A percentile compares a stretch with the other conserved stretches of the same genome.
These are phyloP conservation scores for Orthonychiurus folsomi DNA, from an alignment of 2,888 invertebrate genomes.

Conservation along the genomic window DNA sequence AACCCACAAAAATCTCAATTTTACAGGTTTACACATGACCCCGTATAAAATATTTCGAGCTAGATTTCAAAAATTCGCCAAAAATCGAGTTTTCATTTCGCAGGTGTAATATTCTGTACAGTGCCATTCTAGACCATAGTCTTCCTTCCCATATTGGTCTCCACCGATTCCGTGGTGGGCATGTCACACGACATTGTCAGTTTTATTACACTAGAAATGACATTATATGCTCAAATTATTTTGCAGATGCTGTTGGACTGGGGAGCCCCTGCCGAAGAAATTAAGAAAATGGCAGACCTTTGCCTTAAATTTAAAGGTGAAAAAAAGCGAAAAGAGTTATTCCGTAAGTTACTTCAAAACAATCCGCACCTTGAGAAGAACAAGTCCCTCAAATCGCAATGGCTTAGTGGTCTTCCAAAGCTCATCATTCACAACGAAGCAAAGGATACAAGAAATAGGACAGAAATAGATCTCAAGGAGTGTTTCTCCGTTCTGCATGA, in stretches of 20 bases:
- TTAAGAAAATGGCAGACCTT: constrained; percentile 20
- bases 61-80: too few relatives aligned
- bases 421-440: constrained; percentile 23
- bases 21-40: too few relatives aligned
- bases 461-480: constrained; percentile 36
- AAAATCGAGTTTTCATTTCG: too few relatives aligned
- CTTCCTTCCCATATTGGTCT: too few relatives aligned
- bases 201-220: too few relatives aligned
- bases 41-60: too few relatives aligned
- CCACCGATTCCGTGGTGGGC: too few relatives aligned
- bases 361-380: constrained; percentile 33
- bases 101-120: too few relatives aligned
- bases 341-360: constrained; percentile 25
- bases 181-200: too few relatives aligned
- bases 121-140: too few relatives aligned
- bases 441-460: constrained; percentile 16
- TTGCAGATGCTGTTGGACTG: constrained; percentile 32
- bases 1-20: too few relatives aligned
- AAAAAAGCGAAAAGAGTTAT: constrained; percentile 36
- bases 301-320: constrained; percentile 23
- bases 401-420: constrained; percentile 33
- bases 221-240: neutral
- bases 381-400: constrained; percentile 30
- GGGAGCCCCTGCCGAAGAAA: constrained; percentile 31
- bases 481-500: constrained; percentile 36